Conservation (phyloP, 2,888 invertebrate species). For the Volucella inanis region DNA sequence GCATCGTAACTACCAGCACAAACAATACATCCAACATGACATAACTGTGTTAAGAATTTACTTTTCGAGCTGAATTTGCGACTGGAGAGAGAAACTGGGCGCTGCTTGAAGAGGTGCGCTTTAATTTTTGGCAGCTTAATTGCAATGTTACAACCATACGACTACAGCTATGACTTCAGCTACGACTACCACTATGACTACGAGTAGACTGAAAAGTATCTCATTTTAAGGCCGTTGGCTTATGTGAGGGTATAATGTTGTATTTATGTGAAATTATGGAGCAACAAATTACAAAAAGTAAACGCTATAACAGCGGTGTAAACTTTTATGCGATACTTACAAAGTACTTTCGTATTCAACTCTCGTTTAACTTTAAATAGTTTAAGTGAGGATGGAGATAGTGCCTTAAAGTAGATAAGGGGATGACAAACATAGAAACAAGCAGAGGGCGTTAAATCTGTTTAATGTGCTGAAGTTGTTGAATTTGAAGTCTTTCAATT, state of each 20-base stretch:
- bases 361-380: constrained; percentile 64
- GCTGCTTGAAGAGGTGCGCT: constrained; percentile 58
- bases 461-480: constrained; percentile 12
- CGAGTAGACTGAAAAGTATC: constrained; percentile 61
- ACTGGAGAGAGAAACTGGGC: neutral
- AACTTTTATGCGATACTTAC: constrained; percentile 69
- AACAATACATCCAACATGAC: neutral
- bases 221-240: constrained; percentile 64
- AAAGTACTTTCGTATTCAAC: constrained; percentile 67
- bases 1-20: neutral
- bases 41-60: constrained; percentile 12
- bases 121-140: constrained; percentile 68
- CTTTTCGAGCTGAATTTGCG: constrained; percentile 12
- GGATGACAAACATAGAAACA: neutral
- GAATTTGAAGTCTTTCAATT: neutral
- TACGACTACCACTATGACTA: too few species aligned
- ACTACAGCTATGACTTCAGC: too few species aligned
- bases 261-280: constrained; percentile 70
- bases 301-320: constrained; percentile 63
- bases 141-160: constrained; percentile 62
- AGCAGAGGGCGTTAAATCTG: constrained; percentile 10
- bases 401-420: neutral
- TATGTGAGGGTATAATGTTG: constrained; percentile 57
- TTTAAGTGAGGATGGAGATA: constrained; percentile 1
- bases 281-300: constrained; percentile 71